phyloP scores from a whole-genome alignment of 1,140 invertebrate genomes.

The Cyclina sinensis region DNA sequence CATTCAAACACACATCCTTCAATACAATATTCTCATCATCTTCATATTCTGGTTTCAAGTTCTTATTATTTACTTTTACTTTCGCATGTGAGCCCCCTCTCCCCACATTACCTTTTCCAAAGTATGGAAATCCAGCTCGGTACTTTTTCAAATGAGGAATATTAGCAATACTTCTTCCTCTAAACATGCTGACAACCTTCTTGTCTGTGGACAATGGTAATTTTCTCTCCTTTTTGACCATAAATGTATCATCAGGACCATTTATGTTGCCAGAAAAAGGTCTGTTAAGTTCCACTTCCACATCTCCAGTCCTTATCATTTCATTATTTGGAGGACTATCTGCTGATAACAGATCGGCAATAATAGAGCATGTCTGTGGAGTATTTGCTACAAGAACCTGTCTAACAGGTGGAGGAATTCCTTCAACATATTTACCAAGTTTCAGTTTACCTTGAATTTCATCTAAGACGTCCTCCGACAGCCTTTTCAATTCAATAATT shows the following conservation, averaged over 20 bases:
- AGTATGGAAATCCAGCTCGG: conserved; percentile 58
- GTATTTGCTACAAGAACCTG: not conserved
- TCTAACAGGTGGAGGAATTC: conserved; percentile 38
- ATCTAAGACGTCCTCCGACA: conserved; percentile 71
- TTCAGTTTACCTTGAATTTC: conserved; percentile 58
- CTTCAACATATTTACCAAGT: conserved; percentile 15
- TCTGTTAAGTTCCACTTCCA: not conserved
- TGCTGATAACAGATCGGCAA: conserved; percentile 45
- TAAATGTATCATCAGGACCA: not conserved
- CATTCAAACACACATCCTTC: conserved; percentile 74
- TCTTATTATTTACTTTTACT: conserved; percentile 33
- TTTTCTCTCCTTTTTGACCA: conserved; percentile 11
- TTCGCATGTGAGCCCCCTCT: conserved; percentile 31
- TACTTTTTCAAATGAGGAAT: conserved; percentile 62
- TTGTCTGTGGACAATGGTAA: not conserved
- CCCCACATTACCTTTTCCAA: conserved; percentile 56
- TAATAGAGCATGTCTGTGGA: conserved; percentile 1
- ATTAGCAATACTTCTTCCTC: conserved; percentile 18
- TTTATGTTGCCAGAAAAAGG: not conserved
- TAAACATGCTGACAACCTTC: conserved; percentile 25
- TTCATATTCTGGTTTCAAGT: conserved; percentile 69
- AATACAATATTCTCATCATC: conserved; percentile 72
- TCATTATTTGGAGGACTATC: conserved; percentile 31
- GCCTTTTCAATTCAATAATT: conserved; percentile 76
- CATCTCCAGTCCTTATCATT: not conserved